Percentiles rank a stretch among this genome's conserved stretches.
These are phyloP conservation scores for Hypolimnas misippus DNA, from an alignment of 2,888 invertebrate species.

Conservation along the genomic window DNA sequence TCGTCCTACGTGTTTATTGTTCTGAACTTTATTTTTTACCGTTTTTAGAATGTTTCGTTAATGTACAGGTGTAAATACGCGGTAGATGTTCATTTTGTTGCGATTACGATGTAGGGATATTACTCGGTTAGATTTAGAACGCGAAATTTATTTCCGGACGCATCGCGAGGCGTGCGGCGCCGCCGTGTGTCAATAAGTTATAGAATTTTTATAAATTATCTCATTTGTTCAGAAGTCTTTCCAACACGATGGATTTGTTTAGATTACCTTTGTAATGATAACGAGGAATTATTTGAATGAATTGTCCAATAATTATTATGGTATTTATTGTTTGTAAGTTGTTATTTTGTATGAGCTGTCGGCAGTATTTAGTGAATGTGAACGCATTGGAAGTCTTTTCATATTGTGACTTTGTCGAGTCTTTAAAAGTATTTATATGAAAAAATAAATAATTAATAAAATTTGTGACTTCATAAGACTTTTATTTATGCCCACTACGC, in stretches of 20 bases:
- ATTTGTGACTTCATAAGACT: slow-evolving; percentile 69
- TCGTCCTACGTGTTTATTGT: slow-evolving; percentile 74
- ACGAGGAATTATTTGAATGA: slow-evolving; percentile 73
- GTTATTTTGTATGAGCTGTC: slow-evolving; percentile 76
- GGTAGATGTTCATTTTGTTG: slow-evolving; percentile 66
- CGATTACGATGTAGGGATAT: slow-evolving; percentile 51
- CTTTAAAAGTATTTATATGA: slow-evolving; percentile 83
- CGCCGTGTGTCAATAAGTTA: slow-evolving; percentile 32
- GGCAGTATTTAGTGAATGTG: slow-evolving; percentile 75
- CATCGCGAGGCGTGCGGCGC: slow-evolving; percentile 22
- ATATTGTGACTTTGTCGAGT: slow-evolving; percentile 81
- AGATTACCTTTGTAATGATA: slow-evolving; percentile 57
- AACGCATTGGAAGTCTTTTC: slow-evolving; percentile 74
- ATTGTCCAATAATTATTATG: slow-evolving; percentile 72
- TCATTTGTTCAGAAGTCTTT: slow-evolving; percentile 39
- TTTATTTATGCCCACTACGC: slow-evolving; percentile 55
- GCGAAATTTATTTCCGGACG: slow-evolving; percentile 27
- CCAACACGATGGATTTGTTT: slow-evolving; percentile 52
- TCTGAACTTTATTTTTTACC: slow-evolving; percentile 75
- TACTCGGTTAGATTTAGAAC: slow-evolving; percentile 43
- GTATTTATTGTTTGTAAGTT: slow-evolving; percentile 81
- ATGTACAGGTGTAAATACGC: slow-evolving; percentile 81
- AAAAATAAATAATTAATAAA: slow-evolving; percentile 74
- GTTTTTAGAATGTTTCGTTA: slow-evolving; percentile 74
- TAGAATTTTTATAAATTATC: slow-evolving; percentile 42